These are phyloP conservation scores for Mandrillus leucophaeus DNA, from an alignment of 2,113 vertebrate genomes.

Conservation along the genomic window DNA sequence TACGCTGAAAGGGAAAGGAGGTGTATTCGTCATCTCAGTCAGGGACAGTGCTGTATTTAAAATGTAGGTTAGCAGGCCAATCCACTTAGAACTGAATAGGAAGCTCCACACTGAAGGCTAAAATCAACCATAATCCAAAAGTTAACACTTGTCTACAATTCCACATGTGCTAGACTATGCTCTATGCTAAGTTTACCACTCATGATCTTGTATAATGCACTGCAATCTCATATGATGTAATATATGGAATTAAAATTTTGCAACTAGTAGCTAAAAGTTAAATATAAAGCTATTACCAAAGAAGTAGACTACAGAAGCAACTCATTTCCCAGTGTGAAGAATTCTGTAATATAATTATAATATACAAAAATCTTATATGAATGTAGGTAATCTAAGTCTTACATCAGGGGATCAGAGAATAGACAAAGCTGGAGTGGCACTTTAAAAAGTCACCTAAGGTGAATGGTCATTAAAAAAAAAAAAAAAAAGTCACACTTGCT, in stretches of 20 bases:
- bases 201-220: neutral
- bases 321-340: neutral
- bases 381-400: neutral
- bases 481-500: neutral
- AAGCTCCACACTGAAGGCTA: neutral
- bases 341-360: neutral
- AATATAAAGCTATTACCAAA: neutral
- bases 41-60: neutral
- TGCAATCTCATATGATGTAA: neutral
- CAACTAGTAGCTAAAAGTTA: neutral
- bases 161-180: neutral
- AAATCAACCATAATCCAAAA: neutral
- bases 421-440: neutral
- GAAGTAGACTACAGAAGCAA: neutral
- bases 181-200: neutral
- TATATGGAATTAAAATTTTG: neutral
- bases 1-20: neutral
- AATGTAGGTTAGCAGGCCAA: conserved; percentile 59
- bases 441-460: neutral
- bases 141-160: neutral
- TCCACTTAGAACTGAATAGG: neutral
- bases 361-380: neutral
- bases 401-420: neutral
- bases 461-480: neutral
- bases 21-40: neutral